Percentiles rank a stretch among this genome's conserved stretches.
Evolutionary conservation across 1,140 invertebrate genomes (phyloP).

Genomic region (Doryteuthis pealeii): DNA sequence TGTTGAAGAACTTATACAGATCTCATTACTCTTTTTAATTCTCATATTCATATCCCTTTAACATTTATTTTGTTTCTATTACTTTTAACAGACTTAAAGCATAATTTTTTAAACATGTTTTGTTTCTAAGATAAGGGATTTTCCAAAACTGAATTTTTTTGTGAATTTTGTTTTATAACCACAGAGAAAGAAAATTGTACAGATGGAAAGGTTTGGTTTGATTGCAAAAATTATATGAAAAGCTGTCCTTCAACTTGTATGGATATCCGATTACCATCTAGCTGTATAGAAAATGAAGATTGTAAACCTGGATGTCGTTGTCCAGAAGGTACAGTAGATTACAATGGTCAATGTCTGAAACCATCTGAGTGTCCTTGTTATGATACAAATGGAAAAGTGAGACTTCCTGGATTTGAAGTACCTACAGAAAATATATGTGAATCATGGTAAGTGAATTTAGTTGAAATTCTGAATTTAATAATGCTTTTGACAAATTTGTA

Average conservation of each 20-base stretch:
- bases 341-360: conserved; percentile 5
- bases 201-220: not conserved
- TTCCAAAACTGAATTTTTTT: no score
- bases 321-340: conserved; percentile 17
- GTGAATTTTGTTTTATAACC: no score
- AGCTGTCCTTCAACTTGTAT: conserved; percentile 18
- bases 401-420: not conserved
- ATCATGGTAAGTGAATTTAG: not conserved
- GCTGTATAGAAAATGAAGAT: conserved; percentile 20
- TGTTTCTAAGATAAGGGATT: no score
- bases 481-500: no score
- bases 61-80: no score
- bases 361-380: conserved; percentile 20
- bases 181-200: not conserved
- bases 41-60: no score
- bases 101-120: no score
- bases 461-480: no score
- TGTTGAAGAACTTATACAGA: no score
- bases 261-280: conserved; percentile 9
- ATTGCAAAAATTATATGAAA: not conserved
- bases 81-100: no score
- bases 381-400: conserved; percentile 7
- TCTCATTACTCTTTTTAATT: no score
- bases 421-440: not conserved
- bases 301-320: conserved; percentile 18